Evolutionary conservation across 2,888 invertebrate species (phyloP).

Genomic region (Drosophila mayaguana): DNA sequence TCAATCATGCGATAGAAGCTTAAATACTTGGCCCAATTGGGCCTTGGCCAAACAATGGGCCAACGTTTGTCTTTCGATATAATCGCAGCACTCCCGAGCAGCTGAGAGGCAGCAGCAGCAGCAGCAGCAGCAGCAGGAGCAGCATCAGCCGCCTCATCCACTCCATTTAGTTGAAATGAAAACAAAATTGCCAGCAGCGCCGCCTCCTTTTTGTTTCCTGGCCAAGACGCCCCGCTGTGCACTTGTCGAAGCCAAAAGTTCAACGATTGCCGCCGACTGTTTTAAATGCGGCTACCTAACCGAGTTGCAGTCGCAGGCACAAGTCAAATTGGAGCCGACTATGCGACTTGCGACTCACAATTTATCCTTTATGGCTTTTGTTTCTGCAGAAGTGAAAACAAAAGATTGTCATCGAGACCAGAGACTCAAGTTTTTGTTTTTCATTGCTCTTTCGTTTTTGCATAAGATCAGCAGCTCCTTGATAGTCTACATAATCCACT

Average conservation of each 20-base stretch:
- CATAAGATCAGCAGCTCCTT: constrained; percentile 60
- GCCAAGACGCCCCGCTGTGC: constrained; percentile 79
- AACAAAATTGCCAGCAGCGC: constrained; percentile 71
- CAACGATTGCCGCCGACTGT: constrained; percentile 70
- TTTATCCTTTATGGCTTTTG: constrained; percentile 79
- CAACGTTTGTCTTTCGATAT: constrained; percentile 56
- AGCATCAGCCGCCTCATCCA: constrained; percentile 17
- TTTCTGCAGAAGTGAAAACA: constrained; percentile 83
- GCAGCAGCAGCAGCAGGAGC: background rate
- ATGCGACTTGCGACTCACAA: constrained; percentile 59
- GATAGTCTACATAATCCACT: constrained; percentile 31
- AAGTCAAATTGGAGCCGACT: constrained; percentile 22
- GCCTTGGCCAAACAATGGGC: constrained; percentile 52
- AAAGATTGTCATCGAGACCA: constrained; percentile 81
- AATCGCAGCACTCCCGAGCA: constrained; percentile 29
- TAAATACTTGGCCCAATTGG: constrained; percentile 69
- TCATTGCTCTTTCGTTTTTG: constrained; percentile 46
- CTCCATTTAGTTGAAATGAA: constrained; percentile 72
- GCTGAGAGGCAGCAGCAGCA: background rate
- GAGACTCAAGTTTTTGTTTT: constrained; percentile 4
- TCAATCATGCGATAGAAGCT: constrained; percentile 66
- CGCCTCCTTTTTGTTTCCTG: constrained; percentile 51
- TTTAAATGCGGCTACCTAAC: constrained; percentile 73
- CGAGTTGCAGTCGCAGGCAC: constrained; percentile 33
- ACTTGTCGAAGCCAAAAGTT: constrained; percentile 82